Evolutionary conservation across 2,797 vertebrate species (phyloP), one percentile per base, ranked within the genome.

Genomic region (Lemur catta): DNA sequence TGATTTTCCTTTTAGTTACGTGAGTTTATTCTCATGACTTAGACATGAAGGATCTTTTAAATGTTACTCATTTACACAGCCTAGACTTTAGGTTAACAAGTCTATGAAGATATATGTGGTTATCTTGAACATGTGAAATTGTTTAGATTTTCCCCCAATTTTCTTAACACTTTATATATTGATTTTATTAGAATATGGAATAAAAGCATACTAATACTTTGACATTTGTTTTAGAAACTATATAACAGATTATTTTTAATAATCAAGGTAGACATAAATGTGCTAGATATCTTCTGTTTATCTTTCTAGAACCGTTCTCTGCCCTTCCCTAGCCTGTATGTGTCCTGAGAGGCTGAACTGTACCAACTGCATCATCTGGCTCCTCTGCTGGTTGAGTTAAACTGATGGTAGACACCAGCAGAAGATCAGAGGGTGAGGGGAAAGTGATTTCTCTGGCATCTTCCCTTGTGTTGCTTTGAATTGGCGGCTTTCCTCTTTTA

Each of bases 1-100:
- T 84, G 33, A 17, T n/a, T 92, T 94, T 97, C 15, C 6, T 84
- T 76, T 84, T 92, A 80, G 82, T 91, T 90, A 82, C 84, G 48
- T 76, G 90, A 91, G 74, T 94, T 93, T 79, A 79, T 88, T 78
- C 26, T 84, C 0, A 11, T 78, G 85, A 14, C 63, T 88, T 18
- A 87, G 71, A 94, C 91, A 24, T 78, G 63, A 79, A 63, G 12
- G n/a, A 28, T 87, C 63, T 82, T 84, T 87, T 87, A 46, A 6
- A 61, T 79, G 79, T 50, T 74, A 0, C 71, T 63, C 38, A 75
- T 84, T 78, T 93, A 72, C 13, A 93, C 11, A 87, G 89, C 69
- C 38, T 96, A 50, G 71, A 67, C 63, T 80, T 75, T 35, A 74
- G 81, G 69, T 78, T 22, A 78, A 15, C 38, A 28, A 78, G 38